These are phyloP conservation scores for Eptesicus fuscus DNA, from an alignment of 2,113 vertebrate genomes.

Conservation along the genomic window DNA sequence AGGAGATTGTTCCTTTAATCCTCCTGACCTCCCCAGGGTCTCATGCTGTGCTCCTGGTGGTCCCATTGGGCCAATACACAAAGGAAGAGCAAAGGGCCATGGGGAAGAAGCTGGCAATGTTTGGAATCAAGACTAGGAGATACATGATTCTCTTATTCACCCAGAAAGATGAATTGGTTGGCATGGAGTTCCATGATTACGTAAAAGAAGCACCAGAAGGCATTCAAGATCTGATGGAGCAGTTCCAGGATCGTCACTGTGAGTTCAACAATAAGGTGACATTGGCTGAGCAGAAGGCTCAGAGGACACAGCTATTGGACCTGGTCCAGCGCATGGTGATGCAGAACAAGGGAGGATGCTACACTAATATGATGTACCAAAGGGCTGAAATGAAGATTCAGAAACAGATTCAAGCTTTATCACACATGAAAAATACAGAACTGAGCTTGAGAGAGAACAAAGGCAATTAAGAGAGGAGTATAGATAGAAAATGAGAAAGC, in stretches of 20 bases:
- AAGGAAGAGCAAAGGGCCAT: neutral
- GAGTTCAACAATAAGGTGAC: no score
- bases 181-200: no score
- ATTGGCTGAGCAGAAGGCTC: no score
- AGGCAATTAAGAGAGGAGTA: neutral
- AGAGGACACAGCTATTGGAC: no score
- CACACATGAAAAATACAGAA: neutral
- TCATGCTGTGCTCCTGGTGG: neutral
- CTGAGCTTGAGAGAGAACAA: neutral
- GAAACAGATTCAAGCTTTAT: no score
- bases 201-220: no score
- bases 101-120: neutral
- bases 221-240: no score
- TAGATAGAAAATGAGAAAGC: neutral
- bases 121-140: neutral
- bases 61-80: neutral
- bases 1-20: conserved; percentile 77
- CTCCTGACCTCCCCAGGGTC: conserved; percentile 21
- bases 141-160: no score
- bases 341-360: neutral
- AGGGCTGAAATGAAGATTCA: no score
- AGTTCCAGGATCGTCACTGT: no score
- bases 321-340: neutral
- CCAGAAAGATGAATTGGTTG: no score
- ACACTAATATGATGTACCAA: neutral